Percentiles rank a stretch among this genome's conserved stretches.
Evolutionary conservation across 2,797 vertebrate genomes (phyloP).

Genomic region (Tenualosa ilisha): DNA sequence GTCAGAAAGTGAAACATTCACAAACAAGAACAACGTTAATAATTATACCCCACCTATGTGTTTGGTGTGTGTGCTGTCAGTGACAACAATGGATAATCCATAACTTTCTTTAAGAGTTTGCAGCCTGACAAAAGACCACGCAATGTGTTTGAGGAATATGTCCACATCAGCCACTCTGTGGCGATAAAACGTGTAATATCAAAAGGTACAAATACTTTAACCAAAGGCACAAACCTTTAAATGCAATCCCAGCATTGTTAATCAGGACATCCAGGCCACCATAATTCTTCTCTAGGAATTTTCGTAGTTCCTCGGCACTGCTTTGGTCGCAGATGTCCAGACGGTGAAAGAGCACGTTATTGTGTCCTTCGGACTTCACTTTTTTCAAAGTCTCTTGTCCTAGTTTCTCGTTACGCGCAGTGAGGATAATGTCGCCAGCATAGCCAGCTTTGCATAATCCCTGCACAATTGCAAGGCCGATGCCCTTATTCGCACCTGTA

Average conservation of each 20-base stretch:
- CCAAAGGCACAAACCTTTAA: slow-evolving; percentile 49
- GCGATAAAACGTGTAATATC: not conserved
- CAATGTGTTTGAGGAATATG: not conserved
- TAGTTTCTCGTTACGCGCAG: slow-evolving; percentile 57
- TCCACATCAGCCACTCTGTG: not conserved
- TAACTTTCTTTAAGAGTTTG: not conserved
- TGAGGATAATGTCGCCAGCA: slow-evolving; percentile 56
- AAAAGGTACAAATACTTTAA: not conserved
- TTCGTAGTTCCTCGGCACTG: slow-evolving; percentile 44
- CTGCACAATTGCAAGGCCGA: slow-evolving; percentile 58
- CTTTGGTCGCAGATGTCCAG: slow-evolving; percentile 58
- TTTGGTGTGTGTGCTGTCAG: no score
- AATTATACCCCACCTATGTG: no score
- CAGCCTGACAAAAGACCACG: not conserved
- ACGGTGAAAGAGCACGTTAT: slow-evolving; percentile 49
- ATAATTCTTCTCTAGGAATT: slow-evolving; percentile 54
- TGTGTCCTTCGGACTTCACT: slow-evolving; percentile 49
- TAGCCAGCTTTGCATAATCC: slow-evolving; percentile 53
- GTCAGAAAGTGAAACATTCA: no score
- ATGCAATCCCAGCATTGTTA: slow-evolving; percentile 65
- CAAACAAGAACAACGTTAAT: no score
- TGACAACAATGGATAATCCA: no score
- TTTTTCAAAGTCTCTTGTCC: slow-evolving; percentile 50
- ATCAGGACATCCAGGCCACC: slow-evolving; percentile 62
- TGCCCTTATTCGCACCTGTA: slow-evolving; percentile 64